Evolutionary conservation across 2,888 invertebrate species (phyloP), one percentile per base, ranked within the genome.

Genomic region (Caenorhabditis parvicauda): DNA sequence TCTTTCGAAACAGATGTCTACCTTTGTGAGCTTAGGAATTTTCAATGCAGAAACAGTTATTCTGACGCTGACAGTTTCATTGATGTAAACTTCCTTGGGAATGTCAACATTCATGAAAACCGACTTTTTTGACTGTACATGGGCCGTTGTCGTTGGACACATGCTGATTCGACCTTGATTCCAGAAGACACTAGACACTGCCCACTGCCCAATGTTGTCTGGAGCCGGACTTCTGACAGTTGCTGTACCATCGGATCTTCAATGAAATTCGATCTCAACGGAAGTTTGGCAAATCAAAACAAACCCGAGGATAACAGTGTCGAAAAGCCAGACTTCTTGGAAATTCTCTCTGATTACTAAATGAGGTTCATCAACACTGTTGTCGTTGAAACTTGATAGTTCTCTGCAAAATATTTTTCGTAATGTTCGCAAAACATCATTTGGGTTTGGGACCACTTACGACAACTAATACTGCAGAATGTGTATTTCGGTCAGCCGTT

Each of bases 291-390:
- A 1, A 29, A 0, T 4, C 44, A 19, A 37, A 25, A 39, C 60
- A 52, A 22, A 77, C 76, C 60, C 67, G 9, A 78, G 52, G 19
- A 51, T 38, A 42, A 64, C 59, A 27, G 74, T 67, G 39, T 78
- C 73, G 39, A 78, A 78, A n/a, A 76, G 63, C 78, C 77, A 78
- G 3, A 76, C 75, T 59, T 78, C 77, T 6, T 74, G 75, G 46
- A 78, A 78, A 46, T 67, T 59, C 39, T 64, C 54, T 5, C 69
- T 44, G 9, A 67, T 27, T 32, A 50, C n/a, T n/a, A n/a, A n/a
- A n/a, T n/a, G n/a, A n/a, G n/a, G n/a, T n/a, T n/a, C n/a, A n/a
- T n/a, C n/a, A n/a, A n/a, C n/a, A n/a, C n/a, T n/a, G n/a, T n/a
- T n/a, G n/a, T n/a, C n/a, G n/a, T n/a, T n/a, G n/a, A n/a, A n/a